Conservation (phyloP, 2,113 vertebrate species). For the Candoia aspera region DNA sequence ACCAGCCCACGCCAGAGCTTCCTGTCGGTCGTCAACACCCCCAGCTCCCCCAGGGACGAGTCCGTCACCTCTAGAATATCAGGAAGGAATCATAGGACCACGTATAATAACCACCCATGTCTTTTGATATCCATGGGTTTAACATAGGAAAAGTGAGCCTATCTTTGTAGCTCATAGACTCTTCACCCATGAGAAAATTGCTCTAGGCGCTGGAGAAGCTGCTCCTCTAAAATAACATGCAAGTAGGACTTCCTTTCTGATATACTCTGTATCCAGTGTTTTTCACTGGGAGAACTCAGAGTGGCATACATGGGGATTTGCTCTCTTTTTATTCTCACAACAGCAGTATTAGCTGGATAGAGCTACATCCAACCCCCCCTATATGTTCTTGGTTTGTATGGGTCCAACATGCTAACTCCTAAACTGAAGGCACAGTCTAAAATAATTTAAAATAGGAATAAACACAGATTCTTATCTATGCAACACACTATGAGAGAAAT, state of each 20-base stretch:
- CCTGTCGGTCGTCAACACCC: no score
- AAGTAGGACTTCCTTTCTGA: not conserved
- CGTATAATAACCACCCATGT: not conserved
- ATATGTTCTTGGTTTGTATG: not conserved
- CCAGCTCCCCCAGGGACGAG: no score
- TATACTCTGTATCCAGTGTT: not conserved
- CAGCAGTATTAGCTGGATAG: not conserved
- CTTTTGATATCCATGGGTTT: not conserved
- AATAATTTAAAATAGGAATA: slow-evolving; percentile 40
- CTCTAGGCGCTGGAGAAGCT: not conserved
- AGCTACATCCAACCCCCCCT: not conserved
- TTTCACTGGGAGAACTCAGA: not conserved
- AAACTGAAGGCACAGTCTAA: not conserved
- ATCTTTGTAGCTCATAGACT: not conserved
- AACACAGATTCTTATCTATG: slow-evolving; percentile 43
- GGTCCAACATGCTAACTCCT: not conserved
- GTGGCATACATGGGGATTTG: not conserved
- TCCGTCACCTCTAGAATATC: no score
- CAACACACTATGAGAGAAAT: slow-evolving; percentile 23
- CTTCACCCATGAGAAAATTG: not conserved
- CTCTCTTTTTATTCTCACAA: not conserved
- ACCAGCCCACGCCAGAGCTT: no score
- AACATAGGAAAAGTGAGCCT: not conserved
- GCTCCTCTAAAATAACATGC: not conserved
- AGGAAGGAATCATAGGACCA: not conserved